Percentiles rank a stretch among this genome's conserved stretches.
Conservation (phyloP, 1,140 invertebrate species). For the Magallana gigas region DNA sequence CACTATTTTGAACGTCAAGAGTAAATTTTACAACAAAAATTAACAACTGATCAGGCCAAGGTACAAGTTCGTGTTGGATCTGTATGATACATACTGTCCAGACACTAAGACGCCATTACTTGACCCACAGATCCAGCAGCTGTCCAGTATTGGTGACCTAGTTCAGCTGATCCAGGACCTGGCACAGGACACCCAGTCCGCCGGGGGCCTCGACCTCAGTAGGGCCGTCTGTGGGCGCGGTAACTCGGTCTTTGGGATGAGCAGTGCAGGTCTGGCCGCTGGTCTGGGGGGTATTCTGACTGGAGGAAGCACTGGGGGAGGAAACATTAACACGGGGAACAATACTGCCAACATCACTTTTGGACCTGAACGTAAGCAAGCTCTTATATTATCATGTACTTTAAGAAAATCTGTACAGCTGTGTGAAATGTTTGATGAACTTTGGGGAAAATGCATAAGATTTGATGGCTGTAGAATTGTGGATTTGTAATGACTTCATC, state of each 20-base stretch:
- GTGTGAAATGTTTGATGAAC: too few species aligned
- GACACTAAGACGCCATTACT: too few species aligned
- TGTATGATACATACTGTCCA: too few species aligned
- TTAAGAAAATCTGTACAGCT: too few species aligned
- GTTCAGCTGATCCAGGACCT: neutral
- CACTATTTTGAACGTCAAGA: too few species aligned
- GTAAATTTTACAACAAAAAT: too few species aligned
- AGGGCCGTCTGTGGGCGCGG: neutral
- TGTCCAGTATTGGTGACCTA: constrained; percentile 2
- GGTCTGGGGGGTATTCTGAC: neutral
- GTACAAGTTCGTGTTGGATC: too few species aligned
- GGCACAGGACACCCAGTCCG: neutral
- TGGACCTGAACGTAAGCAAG: neutral
- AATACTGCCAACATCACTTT: neutral
- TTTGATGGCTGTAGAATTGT: too few species aligned
- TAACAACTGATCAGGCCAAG: too few species aligned
- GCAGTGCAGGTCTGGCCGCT: neutral
- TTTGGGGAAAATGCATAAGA: too few species aligned
- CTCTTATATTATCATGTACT: neutral
- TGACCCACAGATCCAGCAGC: neutral
- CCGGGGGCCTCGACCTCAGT: neutral
- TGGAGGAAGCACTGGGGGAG: neutral
- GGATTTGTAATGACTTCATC: too few species aligned
- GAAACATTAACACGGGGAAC: neutral
- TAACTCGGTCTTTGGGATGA: constrained; percentile 7